A percentile compares a stretch with the other conserved stretches of the same genome.
phyloP scores from a whole-genome alignment of 2,113 vertebrate genomes.

The Tychaedon coryphoeus region DNA sequence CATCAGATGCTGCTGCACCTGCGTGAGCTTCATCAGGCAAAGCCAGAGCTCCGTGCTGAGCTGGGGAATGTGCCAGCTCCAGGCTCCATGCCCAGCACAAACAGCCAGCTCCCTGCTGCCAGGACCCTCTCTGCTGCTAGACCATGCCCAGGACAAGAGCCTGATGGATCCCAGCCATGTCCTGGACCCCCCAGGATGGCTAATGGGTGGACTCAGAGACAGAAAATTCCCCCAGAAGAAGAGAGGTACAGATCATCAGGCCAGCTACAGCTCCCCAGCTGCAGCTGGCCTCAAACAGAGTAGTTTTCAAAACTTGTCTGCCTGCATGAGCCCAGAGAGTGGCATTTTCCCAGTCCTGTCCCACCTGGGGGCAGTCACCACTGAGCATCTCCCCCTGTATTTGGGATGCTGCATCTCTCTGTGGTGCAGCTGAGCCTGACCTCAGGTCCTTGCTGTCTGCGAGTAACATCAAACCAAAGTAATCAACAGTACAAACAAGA shows the following conservation, averaged over 20 bases:
- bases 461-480: not conserved
- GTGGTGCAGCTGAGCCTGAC: not conserved
- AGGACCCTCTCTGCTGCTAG: not conserved
- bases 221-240: not conserved
- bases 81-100: not conserved
- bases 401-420: not conserved
- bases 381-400: not conserved
- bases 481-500: not conserved
- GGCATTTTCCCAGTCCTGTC: not conserved
- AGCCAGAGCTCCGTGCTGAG: not conserved
- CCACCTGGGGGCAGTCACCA: not conserved
- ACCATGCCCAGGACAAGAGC: not conserved
- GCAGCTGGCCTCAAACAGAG: not conserved
- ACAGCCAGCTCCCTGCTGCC: not conserved
- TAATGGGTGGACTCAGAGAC: not conserved
- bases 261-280: not conserved
- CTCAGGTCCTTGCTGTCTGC: not conserved
- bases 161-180: not conserved
- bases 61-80: not conserved
- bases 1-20: not conserved
- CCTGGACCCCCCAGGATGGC: fast-evolving
- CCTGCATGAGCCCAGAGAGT: not conserved
- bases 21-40: not conserved
- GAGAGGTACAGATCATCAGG: not conserved
- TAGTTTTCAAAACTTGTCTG: not conserved